A percentile compares a stretch with the other conserved stretches of the same genome.
Conservation (phyloP, 2,888 invertebrate genomes). For the Ophioninae sp. region DNA sequence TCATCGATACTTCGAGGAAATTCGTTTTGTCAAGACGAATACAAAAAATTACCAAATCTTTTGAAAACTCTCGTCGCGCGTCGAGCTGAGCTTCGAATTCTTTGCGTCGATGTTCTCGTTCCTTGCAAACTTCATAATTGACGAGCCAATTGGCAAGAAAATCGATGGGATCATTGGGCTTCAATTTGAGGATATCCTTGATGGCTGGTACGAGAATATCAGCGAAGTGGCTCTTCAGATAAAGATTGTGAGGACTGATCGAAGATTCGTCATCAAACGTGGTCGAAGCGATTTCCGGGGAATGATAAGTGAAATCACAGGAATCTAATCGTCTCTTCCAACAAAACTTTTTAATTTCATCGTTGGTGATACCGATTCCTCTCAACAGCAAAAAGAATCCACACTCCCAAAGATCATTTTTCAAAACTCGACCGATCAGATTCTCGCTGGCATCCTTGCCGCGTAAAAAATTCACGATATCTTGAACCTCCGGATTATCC, state of each 20-base stretch:
- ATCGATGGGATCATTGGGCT: slow-evolving; percentile 81
- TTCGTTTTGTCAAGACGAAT: neutral
- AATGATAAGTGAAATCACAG: neutral
- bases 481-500: slow-evolving; percentile 27
- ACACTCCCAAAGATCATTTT: slow-evolving; percentile 12
- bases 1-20: neutral
- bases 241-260: slow-evolving; percentile 40
- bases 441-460: slow-evolving; percentile 38
- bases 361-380: slow-evolving; percentile 32
- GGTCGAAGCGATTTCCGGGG: neutral
- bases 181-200: slow-evolving; percentile 80
- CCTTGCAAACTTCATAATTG: slow-evolving; percentile 81
- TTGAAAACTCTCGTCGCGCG: slow-evolving; percentile 34
- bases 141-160: slow-evolving; percentile 82
- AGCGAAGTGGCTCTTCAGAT: slow-evolving; percentile 43
- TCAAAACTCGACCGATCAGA: slow-evolving; percentile 35
- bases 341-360: slow-evolving; percentile 24
- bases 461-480: slow-evolving; percentile 35
- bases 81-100: slow-evolving; percentile 62
- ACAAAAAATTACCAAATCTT: slow-evolving; percentile 25
- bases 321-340: slow-evolving; percentile 31
- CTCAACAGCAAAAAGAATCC: slow-evolving; percentile 34
- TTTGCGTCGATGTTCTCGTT: slow-evolving; percentile 61
- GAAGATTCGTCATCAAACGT: neutral
- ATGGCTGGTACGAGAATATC: slow-evolving; percentile 72